Evolutionary conservation across 2,797 vertebrate species (phyloP).

Genomic region (Fistularia commersonii): DNA sequence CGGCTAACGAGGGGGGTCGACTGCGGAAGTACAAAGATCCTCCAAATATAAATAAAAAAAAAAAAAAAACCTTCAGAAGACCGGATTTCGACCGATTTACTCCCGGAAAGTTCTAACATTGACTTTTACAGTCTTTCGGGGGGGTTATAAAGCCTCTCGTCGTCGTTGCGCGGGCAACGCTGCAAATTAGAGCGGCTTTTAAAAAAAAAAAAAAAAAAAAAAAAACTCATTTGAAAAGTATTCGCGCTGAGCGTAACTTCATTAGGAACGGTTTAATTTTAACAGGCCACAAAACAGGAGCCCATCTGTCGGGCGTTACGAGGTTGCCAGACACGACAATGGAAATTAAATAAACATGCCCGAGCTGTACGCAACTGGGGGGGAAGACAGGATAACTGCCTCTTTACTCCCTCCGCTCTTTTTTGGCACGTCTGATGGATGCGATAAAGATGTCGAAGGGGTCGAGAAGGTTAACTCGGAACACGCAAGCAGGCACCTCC

Average conservation of each 20-base stretch:
- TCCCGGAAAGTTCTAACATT: no score
- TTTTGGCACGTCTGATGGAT: conserved; percentile 43
- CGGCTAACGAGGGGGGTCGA: conserved; percentile 8
- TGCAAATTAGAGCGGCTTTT: no score
- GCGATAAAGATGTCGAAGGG: conserved; percentile 48
- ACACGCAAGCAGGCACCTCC: conserved; percentile 31
- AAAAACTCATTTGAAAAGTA: no score
- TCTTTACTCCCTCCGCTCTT: conserved; percentile 27
- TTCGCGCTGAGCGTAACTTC: neutral
- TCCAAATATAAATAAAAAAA: no score
- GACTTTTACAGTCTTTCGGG: no score
- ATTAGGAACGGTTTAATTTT: conserved; percentile 13
- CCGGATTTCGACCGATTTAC: no score
- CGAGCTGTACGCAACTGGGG: conserved; percentile 33
- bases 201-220: no score
- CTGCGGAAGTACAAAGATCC: neutral
- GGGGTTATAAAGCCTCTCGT: no score
- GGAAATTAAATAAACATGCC: conserved; percentile 62
- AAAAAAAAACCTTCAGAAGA: no score
- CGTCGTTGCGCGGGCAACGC: no score
- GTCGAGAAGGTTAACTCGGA: conserved; percentile 62
- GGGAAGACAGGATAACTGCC: conserved; percentile 48
- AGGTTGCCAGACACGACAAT: conserved; percentile 51
- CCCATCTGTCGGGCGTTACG: conserved; percentile 67
- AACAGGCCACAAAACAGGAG: conserved; percentile 44